A percentile compares a stretch with the other conserved stretches of the same genome.
These are phyloP conservation scores for Eurystomus glaucurus DNA, from an alignment of 2,797 vertebrate genomes.

Conservation along the genomic window DNA sequence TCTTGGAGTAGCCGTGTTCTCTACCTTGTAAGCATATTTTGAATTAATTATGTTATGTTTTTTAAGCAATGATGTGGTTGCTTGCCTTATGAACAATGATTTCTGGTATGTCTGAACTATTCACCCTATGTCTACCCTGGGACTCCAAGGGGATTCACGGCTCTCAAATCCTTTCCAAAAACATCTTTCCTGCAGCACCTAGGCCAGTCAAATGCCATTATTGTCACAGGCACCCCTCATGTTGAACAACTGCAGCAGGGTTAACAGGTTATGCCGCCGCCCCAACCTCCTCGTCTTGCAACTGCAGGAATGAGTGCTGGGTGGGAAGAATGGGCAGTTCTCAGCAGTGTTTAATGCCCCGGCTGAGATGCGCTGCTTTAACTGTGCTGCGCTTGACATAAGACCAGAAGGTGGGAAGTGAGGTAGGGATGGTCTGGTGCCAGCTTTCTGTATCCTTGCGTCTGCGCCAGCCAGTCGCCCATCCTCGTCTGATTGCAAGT, in stretches of 20 bases:
- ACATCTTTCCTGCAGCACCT: background rate
- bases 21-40: background rate
- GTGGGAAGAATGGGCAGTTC: background rate
- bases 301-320: background rate
- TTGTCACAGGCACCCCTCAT: background rate
- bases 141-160: background rate
- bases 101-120: background rate
- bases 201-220: background rate
- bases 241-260: background rate
- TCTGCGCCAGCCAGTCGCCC: background rate
- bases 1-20: background rate
- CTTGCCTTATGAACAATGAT: background rate
- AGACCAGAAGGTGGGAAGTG: background rate
- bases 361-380: background rate
- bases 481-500: rapidly evolving
- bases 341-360: rapidly evolving
- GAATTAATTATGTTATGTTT: background rate
- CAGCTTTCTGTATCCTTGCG: rapidly evolving
- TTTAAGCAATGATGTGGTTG: background rate
- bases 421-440: background rate
- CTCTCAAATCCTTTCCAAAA: background rate
- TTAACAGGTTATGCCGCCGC: rapidly evolving
- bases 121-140: background rate
- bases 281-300: background rate
- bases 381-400: background rate